These are phyloP conservation scores for Odontocerum albicorne DNA, from an alignment of 2,888 invertebrate species.

Conservation along the genomic window DNA sequence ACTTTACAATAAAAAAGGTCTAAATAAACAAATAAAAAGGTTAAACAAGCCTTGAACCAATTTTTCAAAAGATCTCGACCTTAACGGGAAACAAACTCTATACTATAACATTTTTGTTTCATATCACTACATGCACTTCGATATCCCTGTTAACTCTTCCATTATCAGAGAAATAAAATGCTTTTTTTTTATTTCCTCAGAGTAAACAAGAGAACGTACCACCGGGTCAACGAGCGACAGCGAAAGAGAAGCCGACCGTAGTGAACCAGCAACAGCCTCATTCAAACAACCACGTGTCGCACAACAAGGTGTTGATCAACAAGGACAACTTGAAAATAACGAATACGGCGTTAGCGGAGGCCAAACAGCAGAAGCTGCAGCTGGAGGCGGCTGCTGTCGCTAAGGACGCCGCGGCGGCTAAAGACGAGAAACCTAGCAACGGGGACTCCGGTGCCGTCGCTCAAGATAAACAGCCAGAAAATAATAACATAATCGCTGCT, in stretches of 20 bases:
- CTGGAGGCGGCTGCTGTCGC: constrained; percentile 2
- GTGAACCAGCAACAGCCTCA: constrained; percentile 46
- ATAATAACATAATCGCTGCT: too few relatives aligned
- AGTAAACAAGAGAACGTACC: constrained; percentile 65
- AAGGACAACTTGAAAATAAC: constrained; percentile 48
- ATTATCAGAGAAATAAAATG: too few relatives aligned
- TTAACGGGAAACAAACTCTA: too few relatives aligned
- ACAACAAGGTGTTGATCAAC: constrained; percentile 57
- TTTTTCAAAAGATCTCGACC: too few relatives aligned
- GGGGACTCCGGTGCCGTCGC: background rate
- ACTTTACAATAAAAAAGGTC: too few relatives aligned
- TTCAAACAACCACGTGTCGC: constrained; percentile 43
- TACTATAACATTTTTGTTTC: too few relatives aligned
- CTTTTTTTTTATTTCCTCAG: constrained; percentile 40
- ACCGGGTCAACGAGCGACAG: constrained; percentile 41
- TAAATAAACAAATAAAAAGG: too few relatives aligned
- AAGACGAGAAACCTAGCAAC: background rate
- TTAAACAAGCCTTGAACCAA: too few relatives aligned
- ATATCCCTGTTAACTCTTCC: too few relatives aligned
- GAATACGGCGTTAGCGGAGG: constrained; percentile 50
- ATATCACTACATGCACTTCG: too few relatives aligned
- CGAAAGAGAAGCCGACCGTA: constrained; percentile 57
- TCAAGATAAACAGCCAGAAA: too few relatives aligned
- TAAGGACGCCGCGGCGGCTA: constrained; percentile 1
- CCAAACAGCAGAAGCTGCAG: constrained; percentile 39